Evolutionary conservation across 2,888 invertebrate genomes (phyloP).

Genomic region (Patella pellucida): DNA sequence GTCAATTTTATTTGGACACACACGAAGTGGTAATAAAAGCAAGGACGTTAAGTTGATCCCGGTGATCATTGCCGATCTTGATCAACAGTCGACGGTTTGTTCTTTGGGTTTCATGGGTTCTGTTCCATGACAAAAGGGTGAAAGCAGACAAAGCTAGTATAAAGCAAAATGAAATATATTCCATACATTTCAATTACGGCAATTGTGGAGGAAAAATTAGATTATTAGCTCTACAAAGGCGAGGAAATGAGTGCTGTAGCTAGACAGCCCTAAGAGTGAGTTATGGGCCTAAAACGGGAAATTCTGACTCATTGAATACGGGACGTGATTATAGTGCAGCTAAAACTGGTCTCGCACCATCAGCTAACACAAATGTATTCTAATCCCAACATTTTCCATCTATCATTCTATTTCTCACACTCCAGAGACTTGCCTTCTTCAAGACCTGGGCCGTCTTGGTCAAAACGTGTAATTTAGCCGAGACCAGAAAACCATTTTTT

Average conservation of each 20-base stretch:
- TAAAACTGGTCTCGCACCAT: conserved; percentile 1
- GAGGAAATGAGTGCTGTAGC: conserved; percentile 7
- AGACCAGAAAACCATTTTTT: background rate
- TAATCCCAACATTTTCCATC: conserved; percentile 9
- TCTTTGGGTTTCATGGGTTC: background rate
- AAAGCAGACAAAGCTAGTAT: background rate
- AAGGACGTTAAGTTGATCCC: no score
- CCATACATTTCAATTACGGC: conserved; percentile 9
- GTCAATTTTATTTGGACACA: no score
- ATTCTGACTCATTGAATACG: conserved; percentile 9
- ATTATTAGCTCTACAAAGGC: conserved; percentile 8
- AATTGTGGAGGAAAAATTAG: background rate
- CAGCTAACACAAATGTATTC: background rate
- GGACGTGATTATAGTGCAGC: conserved; percentile 7
- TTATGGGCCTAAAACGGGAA: background rate
- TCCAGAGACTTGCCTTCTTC: conserved; percentile 7
- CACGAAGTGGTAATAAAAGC: no score
- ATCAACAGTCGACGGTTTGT: conserved; percentile 1
- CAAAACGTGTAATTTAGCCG: background rate
- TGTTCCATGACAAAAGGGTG: background rate
- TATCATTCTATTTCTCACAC: background rate
- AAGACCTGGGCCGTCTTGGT: conserved; percentile 5
- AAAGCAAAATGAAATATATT: background rate
- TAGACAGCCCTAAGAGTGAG: background rate
- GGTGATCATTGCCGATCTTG: no score